Base-by-base conservation (phyloP, 2,113 vertebrate species). In the Megaceryle maxima region DNA sequence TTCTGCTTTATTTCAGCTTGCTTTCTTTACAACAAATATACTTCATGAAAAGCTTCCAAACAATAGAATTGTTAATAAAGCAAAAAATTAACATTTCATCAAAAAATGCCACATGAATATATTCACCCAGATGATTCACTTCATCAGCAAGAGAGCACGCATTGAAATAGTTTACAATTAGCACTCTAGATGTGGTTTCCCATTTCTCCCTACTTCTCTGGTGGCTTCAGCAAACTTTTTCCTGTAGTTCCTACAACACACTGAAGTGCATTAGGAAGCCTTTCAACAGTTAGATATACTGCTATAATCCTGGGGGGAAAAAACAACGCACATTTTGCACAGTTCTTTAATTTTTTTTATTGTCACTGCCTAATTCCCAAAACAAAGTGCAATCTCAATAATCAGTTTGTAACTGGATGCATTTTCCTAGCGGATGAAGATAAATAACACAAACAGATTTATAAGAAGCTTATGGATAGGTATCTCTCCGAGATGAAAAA, bases 1-100 rank as follows among this genome's bases (percentile, higher is more conserved):
- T 95, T 95, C 93, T 96, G 93, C 96, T 97, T 94, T 94, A 96
- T 96, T 97, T 96, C 97, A 97, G 91, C 88, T 83, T 51, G 90
- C 85, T 91, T 87, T 92, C 92, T 94, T 90, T 94, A 92, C 80
- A 91, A 88, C 91, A 85, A 95, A 90, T 95, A 88, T 62, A 92
- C 80, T 96, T 96, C 86, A 91, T 91, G 83, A 94, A 92, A 94
- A 95, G 87, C 87, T 95, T 70, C 76, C 78, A 96, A 91, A 96
- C 93, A 95, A 96, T 95, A 86, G 88, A 72, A 85, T 94, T 57
- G 83, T 87, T 96, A 96, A 94, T 94, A 97, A 96, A 95, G 88
- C 59, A 92, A 95, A 96, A 95, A 89, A 91, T 89, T 90, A 96
- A 88, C 96, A 96, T 96, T 97, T 96, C 82, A 87, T 48, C 95